Percentiles rank a stretch among this genome's conserved stretches.
Conservation (phyloP, 2,113 vertebrate genomes). For the Cynoglossus semilaevis region DNA sequence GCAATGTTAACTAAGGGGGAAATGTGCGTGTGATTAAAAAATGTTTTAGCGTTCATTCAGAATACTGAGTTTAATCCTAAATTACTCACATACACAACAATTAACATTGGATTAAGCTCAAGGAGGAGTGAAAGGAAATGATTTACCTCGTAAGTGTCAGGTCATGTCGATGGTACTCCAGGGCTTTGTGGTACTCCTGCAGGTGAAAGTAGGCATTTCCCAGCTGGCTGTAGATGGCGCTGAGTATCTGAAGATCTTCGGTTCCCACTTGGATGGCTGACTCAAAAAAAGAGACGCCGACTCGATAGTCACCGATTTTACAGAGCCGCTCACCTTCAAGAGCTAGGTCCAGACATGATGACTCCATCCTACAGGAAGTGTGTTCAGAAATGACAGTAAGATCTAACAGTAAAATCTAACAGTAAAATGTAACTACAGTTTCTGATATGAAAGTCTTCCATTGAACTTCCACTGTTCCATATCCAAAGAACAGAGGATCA, state of each 20-base stretch:
- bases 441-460: no score
- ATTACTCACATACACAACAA: background rate
- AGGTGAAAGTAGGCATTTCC: slow-evolving; percentile 98
- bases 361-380: slow-evolving; percentile 87
- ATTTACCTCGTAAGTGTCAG: slow-evolving; percentile 88
- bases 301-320: slow-evolving; percentile 86
- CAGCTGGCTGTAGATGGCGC: slow-evolving; percentile 97
- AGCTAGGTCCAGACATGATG: slow-evolving; percentile 94
- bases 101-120: background rate
- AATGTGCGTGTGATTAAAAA: slow-evolving; percentile 10
- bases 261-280: slow-evolving; percentile 96
- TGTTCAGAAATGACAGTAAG: background rate
- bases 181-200: slow-evolving; percentile 90
- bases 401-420: background rate
- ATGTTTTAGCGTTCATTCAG: no score
- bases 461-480: no score
- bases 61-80: background rate
- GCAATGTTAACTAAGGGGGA: slow-evolving; percentile 5
- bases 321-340: slow-evolving; percentile 94
- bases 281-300: slow-evolving; percentile 93
- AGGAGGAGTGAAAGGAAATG: no score
- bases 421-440: no score
- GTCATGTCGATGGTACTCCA: slow-evolving; percentile 96
- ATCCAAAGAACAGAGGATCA: no score
- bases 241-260: slow-evolving; percentile 93